These are phyloP conservation scores for Alosa sapidissima DNA, from an alignment of 2,797 vertebrate genomes.

Conservation along the genomic window DNA sequence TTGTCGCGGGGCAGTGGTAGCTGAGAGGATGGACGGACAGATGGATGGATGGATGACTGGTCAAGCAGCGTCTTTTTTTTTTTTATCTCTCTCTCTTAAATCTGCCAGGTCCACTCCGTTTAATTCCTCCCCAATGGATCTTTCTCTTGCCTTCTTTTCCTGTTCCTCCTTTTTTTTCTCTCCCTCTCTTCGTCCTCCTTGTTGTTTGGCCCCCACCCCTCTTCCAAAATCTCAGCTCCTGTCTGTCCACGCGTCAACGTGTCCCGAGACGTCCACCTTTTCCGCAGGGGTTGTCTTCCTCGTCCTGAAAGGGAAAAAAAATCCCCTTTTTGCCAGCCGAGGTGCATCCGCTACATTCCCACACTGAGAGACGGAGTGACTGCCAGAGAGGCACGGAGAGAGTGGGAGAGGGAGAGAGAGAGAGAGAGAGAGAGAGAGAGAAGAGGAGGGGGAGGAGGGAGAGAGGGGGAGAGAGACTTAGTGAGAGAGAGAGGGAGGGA, in stretches of 20 bases:
- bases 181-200: neutral
- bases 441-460: constrained; percentile 41
- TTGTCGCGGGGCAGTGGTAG: neutral
- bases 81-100: constrained; percentile 34
- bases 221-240: constrained; percentile 53
- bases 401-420: constrained; percentile 42
- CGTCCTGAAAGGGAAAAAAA: neutral
- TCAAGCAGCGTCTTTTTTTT: neutral
- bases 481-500: neutral
- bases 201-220: constrained; percentile 16
- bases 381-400: constrained; percentile 51
- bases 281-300: constrained; percentile 35
- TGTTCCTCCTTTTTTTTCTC: neutral
- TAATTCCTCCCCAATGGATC: neutral
- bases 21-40: neutral
- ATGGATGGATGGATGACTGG: neutral
- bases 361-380: constrained; percentile 53
- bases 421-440: constrained; percentile 28
- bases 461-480: constrained; percentile 36
- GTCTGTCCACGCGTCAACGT: constrained; percentile 53
- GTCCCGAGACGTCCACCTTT: constrained; percentile 51
- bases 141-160: neutral
- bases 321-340: neutral
- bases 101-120: constrained; percentile 46
- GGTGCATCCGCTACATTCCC: constrained; percentile 53